Base-by-base conservation (phyloP, 2,888 invertebrate genomes). In the Pecten maximus region DNA sequence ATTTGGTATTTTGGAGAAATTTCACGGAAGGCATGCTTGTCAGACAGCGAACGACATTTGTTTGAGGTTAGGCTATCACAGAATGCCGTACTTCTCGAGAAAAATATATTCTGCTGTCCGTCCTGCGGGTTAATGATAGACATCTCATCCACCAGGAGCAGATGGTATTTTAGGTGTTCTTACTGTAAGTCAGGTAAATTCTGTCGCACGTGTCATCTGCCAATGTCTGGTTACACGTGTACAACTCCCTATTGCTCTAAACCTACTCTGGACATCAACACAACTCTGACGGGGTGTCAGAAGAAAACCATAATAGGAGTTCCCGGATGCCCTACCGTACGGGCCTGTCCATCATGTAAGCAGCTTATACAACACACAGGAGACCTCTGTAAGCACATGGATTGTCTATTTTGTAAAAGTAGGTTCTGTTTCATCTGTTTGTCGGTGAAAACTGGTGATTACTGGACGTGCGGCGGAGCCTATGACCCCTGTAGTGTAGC, bases 131-230 rank as follows among this genome's bases (percentile, higher is more conserved):
- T 44, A 12, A 44, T 44, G 44, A 44, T 44, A 60, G 60, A 60
- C 23, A n/a, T 23, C 23, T 60, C 60, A 0, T 60, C n/a, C 23
- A 23, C 8, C n/a, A 23, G n/a, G 16, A 60, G 23, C 60, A 60
- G 23, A n/a, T 8, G 0, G 60, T n/a, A n/a, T 60, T 60, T 60
- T 23, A 16, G 6, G n/a, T 60, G 60, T 60, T 15, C 23, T 60
- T 60, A 60, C 60, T 60, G 60, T 60, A 60, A 60, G 60, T 23
- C 60, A 23, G 60, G 60, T n/a, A 60, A 60, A 60, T 60, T n/a
- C 60, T 60, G 60, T 60, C n/a, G 60, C 60, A 60, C 60, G 23
- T 60, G 60, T n/a, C 60, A 23, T 60, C 60, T n/a, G n/a, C 60
- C n/a, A 23, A 60, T 60, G 54, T 54, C 23, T n/a, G 60, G 23